Evolutionary conservation across 1,140 invertebrate species (phyloP), one percentile per base, ranked within the genome.

Genomic region (Neotoxoptera formosana): DNA sequence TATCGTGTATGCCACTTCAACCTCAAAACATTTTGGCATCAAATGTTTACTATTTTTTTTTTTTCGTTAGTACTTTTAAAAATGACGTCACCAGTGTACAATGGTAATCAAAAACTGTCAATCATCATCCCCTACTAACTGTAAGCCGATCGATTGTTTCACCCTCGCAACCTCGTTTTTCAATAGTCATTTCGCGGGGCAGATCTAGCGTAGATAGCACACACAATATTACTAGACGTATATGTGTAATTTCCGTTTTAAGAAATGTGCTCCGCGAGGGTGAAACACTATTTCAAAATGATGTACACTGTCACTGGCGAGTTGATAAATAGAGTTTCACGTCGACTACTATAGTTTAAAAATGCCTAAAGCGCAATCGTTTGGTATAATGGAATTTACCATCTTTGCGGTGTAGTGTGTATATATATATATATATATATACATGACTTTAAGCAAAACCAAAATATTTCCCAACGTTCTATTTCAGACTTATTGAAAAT

Each of bases 91-190:
- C 23, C 89, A 76, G n/a, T 11, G 60, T 6, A 86, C 48, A 83
- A 41, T 93, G 25, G 21, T 51, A 84, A 93, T 84, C 91, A 36
- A 93, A 90, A 93, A 84, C 47, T 56, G 91, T 93, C 91, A 93
- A 93, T 93, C 91, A 93, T 93, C 81, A 21, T 81, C 91, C 91
- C 47, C 41, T n/a, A n/a, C n/a, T n/a, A n/a, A 30, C 25, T 20
- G 81, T 53, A 30, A 48, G 48, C 47, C 47, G 48, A 86, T 93
- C 81, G 48, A 93, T 84, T 93, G 91, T 84, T 93, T 53, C 91
- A 93, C 47, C 67, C 91, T 84, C 48, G 47, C 30, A 11, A 91
- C 21, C 67, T 41, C 81, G 56, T 83, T 93, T 93, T 86, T 93
- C 91, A 93, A 86, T 56, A 53, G 47, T 93, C 91, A 93, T 93